phyloP scores from a whole-genome alignment of 2,797 vertebrate species.

The Danio kyathit region DNA sequence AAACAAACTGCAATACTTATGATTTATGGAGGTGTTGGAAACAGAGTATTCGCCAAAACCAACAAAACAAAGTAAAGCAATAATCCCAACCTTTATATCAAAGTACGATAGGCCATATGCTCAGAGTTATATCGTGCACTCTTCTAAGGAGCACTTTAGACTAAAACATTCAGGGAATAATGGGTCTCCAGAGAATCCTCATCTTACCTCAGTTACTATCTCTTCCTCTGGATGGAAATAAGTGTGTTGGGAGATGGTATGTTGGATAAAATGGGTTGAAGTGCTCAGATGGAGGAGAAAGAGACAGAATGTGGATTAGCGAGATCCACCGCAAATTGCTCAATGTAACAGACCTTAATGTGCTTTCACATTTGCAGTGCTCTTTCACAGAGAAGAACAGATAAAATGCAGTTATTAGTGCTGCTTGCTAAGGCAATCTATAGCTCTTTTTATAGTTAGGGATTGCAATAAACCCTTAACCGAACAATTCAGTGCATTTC shows the following conservation, averaged over 20 bases:
- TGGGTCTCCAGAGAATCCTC: conserved; percentile 30
- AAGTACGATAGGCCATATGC: neutral
- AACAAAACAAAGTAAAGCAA: neutral
- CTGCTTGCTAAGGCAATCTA: neutral
- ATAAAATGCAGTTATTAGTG: conserved; percentile 6
- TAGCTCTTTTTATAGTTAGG: neutral
- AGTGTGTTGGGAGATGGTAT: conserved; percentile 41
- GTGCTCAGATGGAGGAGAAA: conserved; percentile 16
- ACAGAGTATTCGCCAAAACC: neutral
- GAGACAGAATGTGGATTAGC: conserved; percentile 10
- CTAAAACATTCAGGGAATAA: conserved; percentile 39
- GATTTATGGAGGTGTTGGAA: neutral
- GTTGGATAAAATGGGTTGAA: conserved; percentile 18
- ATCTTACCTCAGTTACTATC: conserved; percentile 48
- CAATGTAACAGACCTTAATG: conserved; percentile 15
- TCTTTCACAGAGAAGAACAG: conserved; percentile 6
- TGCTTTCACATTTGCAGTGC: conserved; percentile 1
- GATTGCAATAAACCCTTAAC: neutral
- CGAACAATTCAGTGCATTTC: neutral
- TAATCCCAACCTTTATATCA: neutral
- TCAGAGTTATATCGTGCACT: neutral
- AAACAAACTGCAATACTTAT: neutral
- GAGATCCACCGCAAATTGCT: neutral
- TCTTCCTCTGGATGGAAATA: conserved; percentile 45
- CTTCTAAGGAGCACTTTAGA: conserved; percentile 36